Evolutionary conservation across 2,888 invertebrate species (phyloP).

Genomic region (Chrysotoxum bicinctum): DNA sequence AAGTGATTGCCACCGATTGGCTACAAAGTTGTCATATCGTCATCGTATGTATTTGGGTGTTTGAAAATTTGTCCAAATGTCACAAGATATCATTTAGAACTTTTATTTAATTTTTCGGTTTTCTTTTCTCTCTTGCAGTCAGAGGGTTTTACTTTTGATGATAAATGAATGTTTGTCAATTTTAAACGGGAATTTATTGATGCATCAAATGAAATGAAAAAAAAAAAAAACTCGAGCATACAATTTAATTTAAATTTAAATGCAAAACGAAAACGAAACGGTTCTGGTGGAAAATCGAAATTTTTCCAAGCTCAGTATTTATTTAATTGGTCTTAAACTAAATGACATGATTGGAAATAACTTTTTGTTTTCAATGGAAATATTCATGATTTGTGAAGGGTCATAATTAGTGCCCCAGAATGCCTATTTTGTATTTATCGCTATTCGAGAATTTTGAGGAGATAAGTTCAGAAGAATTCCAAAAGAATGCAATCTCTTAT

Average conservation of each 20-base stretch:
- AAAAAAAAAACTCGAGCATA: neutral
- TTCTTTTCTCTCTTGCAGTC: neutral
- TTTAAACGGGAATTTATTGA: slow-evolving; percentile 11
- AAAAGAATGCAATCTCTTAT: too few relatives aligned
- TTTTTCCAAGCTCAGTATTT: slow-evolving; percentile 22
- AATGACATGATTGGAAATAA: slow-evolving; percentile 22
- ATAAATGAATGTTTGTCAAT: neutral
- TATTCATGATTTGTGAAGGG: too few relatives aligned
- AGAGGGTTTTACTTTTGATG: neutral
- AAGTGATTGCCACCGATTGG: slow-evolving; percentile 35
- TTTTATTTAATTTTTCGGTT: slow-evolving; percentile 40
- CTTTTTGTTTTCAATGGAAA: neutral
- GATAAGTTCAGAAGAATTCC: too few relatives aligned
- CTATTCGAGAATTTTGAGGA: too few relatives aligned
- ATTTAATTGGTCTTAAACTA: slow-evolving; percentile 35
- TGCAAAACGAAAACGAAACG: neutral
- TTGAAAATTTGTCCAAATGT: neutral
- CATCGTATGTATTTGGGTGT: neutral
- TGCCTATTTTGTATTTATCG: too few relatives aligned
- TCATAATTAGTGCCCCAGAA: too few relatives aligned
- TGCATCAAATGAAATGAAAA: slow-evolving; percentile 10
- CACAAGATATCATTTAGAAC: slow-evolving; percentile 23
- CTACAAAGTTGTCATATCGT: slow-evolving; percentile 25
- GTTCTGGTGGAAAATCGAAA: slow-evolving; percentile 37
- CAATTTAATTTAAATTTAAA: neutral